Percentiles rank a stretch among this genome's conserved stretches.
These are phyloP conservation scores for Callimorpha dominula DNA, from an alignment of 2,888 invertebrate species.

Conservation along the genomic window DNA sequence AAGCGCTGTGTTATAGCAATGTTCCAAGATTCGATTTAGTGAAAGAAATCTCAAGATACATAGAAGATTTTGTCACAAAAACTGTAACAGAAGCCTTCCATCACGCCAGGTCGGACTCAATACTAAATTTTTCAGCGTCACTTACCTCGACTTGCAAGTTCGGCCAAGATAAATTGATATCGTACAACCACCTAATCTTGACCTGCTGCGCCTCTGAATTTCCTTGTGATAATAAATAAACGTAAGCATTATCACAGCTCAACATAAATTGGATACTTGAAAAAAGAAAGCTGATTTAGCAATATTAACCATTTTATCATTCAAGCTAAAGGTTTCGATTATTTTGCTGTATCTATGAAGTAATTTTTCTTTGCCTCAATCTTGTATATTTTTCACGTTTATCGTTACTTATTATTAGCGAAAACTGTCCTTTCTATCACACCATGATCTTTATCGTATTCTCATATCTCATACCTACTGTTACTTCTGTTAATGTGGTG, in stretches of 20 bases:
- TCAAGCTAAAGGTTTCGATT: slow-evolving; percentile 54
- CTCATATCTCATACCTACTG: too few relatives aligned
- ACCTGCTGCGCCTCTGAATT: slow-evolving; percentile 37
- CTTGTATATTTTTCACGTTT: background rate
- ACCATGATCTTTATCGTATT: too few relatives aligned
- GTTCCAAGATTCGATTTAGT: background rate
- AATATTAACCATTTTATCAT: slow-evolving; percentile 58
- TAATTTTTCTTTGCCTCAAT: slow-evolving; percentile 13
- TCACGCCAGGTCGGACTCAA: slow-evolving; percentile 38
- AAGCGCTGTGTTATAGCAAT: background rate
- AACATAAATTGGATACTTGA: slow-evolving; percentile 37
- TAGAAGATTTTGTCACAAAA: background rate
- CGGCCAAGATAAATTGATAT: slow-evolving; percentile 58
- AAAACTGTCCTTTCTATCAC: background rate
- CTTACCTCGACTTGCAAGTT: slow-evolving; percentile 54
- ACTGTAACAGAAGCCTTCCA: slow-evolving; percentile 9
- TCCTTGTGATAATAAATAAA: slow-evolving; percentile 26
- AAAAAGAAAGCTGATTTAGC: slow-evolving; percentile 57
- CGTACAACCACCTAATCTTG: slow-evolving; percentile 42
- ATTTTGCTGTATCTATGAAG: slow-evolving; percentile 44
- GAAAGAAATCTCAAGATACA: background rate
- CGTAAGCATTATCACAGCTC: slow-evolving; percentile 41
- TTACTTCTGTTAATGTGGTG: too few relatives aligned
- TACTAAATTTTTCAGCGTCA: slow-evolving; percentile 59
- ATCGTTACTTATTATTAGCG: background rate